phyloP scores from a whole-genome alignment of 1,140 invertebrate species.

The Papilio xuthus region DNA sequence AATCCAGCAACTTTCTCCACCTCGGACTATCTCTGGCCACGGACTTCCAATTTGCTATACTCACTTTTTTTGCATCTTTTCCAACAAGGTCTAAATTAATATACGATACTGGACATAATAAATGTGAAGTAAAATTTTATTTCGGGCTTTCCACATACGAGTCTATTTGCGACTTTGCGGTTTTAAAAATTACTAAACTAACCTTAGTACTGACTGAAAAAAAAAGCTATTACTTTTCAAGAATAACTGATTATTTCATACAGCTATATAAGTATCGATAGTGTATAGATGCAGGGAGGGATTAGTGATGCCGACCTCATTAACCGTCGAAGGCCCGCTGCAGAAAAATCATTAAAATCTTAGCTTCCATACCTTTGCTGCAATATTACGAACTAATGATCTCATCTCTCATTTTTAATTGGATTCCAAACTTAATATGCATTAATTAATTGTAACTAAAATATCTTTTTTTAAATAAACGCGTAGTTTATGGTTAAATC shows the following conservation, averaged over 20 bases:
- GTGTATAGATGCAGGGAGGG: neutral
- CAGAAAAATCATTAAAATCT: slow-evolving; percentile 17
- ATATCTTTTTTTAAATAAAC: neutral
- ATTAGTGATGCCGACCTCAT: slow-evolving; percentile 9
- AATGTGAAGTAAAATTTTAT: no score
- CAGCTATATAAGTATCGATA: neutral
- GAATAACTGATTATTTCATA: neutral
- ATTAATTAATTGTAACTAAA: neutral
- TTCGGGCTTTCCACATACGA: no score
- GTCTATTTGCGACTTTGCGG: no score
- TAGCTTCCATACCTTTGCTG: neutral
- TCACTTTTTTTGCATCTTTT: no score
- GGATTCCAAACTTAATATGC: neutral
- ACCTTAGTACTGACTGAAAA: neutral
- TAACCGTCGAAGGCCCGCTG: neutral
- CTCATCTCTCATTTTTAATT: slow-evolving; percentile 1
- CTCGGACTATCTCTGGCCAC: no score
- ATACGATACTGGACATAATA: no score
- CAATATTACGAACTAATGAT: slow-evolving; percentile 1
- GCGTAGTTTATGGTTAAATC: neutral
- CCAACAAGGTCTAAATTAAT: no score
- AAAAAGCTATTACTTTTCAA: neutral
- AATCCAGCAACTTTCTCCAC: no score
- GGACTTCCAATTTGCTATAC: no score
- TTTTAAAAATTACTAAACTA: no score